Base-by-base conservation (phyloP, 2,113 vertebrate genomes). In the Capreolus pygargus region DNA sequence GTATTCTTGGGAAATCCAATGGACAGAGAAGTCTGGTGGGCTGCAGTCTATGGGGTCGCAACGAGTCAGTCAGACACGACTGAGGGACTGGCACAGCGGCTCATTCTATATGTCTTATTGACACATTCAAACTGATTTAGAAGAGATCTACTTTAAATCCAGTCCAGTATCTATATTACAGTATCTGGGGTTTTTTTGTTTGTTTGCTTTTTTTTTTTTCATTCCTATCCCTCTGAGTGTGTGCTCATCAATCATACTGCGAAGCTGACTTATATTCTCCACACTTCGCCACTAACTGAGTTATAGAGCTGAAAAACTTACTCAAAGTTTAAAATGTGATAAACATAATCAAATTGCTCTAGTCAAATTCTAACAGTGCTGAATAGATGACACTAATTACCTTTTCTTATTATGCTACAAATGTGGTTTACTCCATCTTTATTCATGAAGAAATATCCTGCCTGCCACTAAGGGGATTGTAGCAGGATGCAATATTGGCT, bases 331-430 rank as follows among this genome's bases (percentile, higher is more conserved):
- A 99, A 99, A 99, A 99, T 99, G 99, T 99, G 99, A 99, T 99
- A 99, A 99, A 99, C 99, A 98, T 99, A 99, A 99, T 99, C 99
- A 96, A 98, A 99, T 99, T 99, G 98, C 98, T 98, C 97, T 98
- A 99, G 99, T 99, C 99, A 99, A 99, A 99, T 99, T 99, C 99
- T 99, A 99, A 99, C 99, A 99, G 99, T 99, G 99, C 99, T 99
- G 99, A 99, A 99, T 99, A 99, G 99, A 99, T 99, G 99, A 99
- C 99, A 99, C 99, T 99, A 99, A 99, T 99, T 99, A 99, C 99
- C 98, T 99, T 99, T 99, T 99, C 99, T 99, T 99, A 99, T 99
- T 99, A 99, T 99, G 98, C 98, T 98, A 98, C 98, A 99, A 99
- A 99, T 99, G 99, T 98, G 98, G 98, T 99, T 99, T 99, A 97